Evolutionary conservation across 1,140 invertebrate species (phyloP).

Genomic region (Bombus consobrinus): DNA sequence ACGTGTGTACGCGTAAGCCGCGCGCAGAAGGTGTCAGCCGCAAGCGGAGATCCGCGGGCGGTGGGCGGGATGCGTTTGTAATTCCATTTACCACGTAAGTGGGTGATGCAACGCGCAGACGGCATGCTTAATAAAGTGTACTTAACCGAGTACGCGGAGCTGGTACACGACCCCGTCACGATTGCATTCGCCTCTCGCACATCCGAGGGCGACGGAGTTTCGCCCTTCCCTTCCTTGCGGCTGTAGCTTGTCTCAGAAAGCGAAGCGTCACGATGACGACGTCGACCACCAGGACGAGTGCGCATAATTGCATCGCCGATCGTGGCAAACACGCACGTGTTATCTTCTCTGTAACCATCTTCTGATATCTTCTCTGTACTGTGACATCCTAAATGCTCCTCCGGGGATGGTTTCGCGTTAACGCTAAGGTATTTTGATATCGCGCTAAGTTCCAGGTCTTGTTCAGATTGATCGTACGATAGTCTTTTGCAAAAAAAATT

Average conservation of each 20-base stretch:
- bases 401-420: not conserved
- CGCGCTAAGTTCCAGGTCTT: not conserved
- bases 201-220: slow-evolving; percentile 3
- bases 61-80: slow-evolving; percentile 75
- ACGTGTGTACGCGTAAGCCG: slow-evolving; percentile 45
- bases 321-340: slow-evolving; percentile 17
- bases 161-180: slow-evolving; percentile 52
- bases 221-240: not conserved
- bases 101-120: slow-evolving; percentile 69
- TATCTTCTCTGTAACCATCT: not conserved
- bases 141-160: slow-evolving; percentile 61
- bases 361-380: not conserved
- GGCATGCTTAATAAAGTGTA: slow-evolving; percentile 77
- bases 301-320: slow-evolving; percentile 64
- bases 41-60: slow-evolving; percentile 65
- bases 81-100: slow-evolving; percentile 78
- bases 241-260: slow-evolving; percentile 42
- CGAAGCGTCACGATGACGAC: not conserved
- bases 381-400: not conserved
- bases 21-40: slow-evolving; percentile 72
- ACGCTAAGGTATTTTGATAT: not conserved
- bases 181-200: slow-evolving; percentile 59
- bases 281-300: slow-evolving; percentile 4
- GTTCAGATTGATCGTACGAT: no score
- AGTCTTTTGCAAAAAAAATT: no score